Evolutionary conservation across 2,888 invertebrate species (phyloP), one percentile per base, ranked within the genome.

Genomic region (Syrista parreyssii): DNA sequence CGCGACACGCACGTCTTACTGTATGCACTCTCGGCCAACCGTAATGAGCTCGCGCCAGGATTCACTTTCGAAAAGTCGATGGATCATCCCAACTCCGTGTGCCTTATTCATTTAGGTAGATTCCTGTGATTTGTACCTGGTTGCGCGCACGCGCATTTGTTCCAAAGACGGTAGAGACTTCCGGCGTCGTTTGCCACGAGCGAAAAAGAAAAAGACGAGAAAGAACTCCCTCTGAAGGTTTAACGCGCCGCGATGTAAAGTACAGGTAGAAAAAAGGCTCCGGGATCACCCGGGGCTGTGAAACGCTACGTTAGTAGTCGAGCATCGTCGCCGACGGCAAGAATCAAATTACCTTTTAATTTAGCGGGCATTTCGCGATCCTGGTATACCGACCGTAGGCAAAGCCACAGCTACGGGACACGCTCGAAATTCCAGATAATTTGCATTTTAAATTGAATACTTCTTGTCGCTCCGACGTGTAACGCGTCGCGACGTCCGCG

Each of bases 311-410:
- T 2, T 2, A 23, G 55, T 23, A 55, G 55, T 9, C 23, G 23
- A 55, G 23, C 9, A 55, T 55, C 12, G 68, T 35, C 68, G 81
- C 79, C 77, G 80, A 78, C 80, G 81, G 82, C 82, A 83, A 79
- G 88, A 89, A 90, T 90, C 86, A 90, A 91, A 90, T 90, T 89
- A 90, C 89, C 86, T 88, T 91, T 91, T 90, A 90, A 91, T 91
- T 90, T 91, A 88, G 89, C 87, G 87, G 88, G 85, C 86, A 88
- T 90, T 89, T 89, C 86, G 83, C 80, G 80, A 69, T 36, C 15
- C 76, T 75, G 81, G 79, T 79, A 77, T 80, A 79, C 83, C 81
- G 76, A 80, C 55, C 23, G 55, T 80, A 82, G 76, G 79, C 79
- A 76, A 79, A 78, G 79, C 79, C 75, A 75, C 79, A 78, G 82